These are phyloP conservation scores for Indri indri DNA, from an alignment of 2,113 vertebrate genomes.

Conservation along the genomic window DNA sequence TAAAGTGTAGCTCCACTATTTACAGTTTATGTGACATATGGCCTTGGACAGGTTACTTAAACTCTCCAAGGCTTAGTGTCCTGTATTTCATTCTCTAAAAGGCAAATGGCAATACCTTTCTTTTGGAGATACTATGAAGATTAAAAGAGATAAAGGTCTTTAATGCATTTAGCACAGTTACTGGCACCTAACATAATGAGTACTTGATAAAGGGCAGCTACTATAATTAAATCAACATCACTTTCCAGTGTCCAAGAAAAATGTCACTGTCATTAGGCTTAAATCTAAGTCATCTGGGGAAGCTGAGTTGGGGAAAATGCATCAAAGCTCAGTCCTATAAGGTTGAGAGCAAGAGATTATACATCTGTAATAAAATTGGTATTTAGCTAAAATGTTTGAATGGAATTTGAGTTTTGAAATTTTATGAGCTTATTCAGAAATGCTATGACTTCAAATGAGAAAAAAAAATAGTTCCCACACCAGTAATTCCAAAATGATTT, in stretches of 20 bases:
- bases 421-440: conserved; percentile 43
- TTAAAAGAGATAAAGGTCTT: neutral
- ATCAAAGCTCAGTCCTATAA: neutral
- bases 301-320: neutral
- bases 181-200: neutral
- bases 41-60: neutral
- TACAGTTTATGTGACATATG: neutral
- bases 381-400: conserved; percentile 24
- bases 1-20: neutral
- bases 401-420: conserved; percentile 12
- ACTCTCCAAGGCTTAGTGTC: neutral
- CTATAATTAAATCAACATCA: conserved; percentile 28
- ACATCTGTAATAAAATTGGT: neutral
- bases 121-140: neutral
- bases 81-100: conserved; percentile 38
- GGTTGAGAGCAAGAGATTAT: neutral
- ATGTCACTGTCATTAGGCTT: neutral
- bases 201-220: neutral
- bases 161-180: neutral
- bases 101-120: neutral
- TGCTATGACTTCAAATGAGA: neutral
- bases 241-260: neutral
- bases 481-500: conserved; percentile 46
- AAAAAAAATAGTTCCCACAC: neutral
- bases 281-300: neutral